These are phyloP conservation scores for Orthosia gracilis DNA, from an alignment of 2,888 invertebrate genomes.

Conservation along the genomic window DNA sequence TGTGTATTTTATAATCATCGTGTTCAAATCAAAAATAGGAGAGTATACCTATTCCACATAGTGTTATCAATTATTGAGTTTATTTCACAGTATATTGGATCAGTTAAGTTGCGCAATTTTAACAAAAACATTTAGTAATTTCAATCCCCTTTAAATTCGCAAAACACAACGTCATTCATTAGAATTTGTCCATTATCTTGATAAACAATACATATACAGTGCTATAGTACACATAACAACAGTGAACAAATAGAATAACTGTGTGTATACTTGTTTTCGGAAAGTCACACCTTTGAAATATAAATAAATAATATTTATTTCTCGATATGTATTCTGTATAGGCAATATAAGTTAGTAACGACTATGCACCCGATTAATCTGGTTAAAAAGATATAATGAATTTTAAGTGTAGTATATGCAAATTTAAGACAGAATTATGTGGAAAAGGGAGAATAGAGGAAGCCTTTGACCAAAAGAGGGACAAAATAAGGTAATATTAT, in stretches of 20 bases:
- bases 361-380: constrained; percentile 9
- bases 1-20: background rate
- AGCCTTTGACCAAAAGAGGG: too few relatives aligned
- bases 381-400: background rate
- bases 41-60: background rate
- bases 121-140: constrained; percentile 64
- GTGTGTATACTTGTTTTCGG: constrained; percentile 24
- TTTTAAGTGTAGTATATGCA: constrained; percentile 14
- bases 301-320: background rate
- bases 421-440: background rate
- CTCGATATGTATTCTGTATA: constrained; percentile 15
- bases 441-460: too few relatives aligned
- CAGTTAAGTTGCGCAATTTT: constrained; percentile 34
- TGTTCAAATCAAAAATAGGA: background rate
- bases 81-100: constrained; percentile 12
- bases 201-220: constrained; percentile 75
- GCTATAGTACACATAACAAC: constrained; percentile 79
- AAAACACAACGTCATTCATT: constrained; percentile 78
- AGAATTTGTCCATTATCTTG: constrained; percentile 68
- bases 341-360: constrained; percentile 11
- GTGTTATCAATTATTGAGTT: constrained; percentile 24
- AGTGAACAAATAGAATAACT: constrained; percentile 64
- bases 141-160: constrained; percentile 79
- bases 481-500: too few relatives aligned
- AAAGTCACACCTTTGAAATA: constrained; percentile 38